phyloP scores from a whole-genome alignment of 2,113 vertebrate species.

The Entelurus aequoreus region DNA sequence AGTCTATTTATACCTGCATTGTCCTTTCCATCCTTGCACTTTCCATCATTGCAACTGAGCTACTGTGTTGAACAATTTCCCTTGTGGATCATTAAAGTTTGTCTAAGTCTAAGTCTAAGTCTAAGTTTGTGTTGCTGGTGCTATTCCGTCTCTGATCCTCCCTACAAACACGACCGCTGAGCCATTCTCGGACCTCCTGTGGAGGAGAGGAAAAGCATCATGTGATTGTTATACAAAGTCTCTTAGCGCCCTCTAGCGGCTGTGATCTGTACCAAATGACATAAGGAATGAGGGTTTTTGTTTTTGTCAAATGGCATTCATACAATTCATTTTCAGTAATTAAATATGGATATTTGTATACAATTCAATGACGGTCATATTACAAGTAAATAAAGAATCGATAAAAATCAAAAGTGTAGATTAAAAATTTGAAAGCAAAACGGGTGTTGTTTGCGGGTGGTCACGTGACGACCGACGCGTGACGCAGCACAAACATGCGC shows the following conservation, averaged over 20 bases:
- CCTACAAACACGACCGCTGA: constrained; percentile 45
- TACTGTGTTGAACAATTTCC: no score
- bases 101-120: no score
- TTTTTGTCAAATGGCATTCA: background rate
- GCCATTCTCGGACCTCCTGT: constrained; percentile 12
- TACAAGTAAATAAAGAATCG: background rate
- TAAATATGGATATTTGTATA: no score
- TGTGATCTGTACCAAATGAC: background rate
- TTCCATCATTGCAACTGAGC: no score
- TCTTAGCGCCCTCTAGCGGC: background rate
- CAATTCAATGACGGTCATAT: no score
- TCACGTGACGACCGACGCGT: constrained; percentile 32
- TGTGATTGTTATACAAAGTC: background rate
- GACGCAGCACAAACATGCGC: constrained; percentile 32
- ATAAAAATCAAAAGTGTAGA: no score
- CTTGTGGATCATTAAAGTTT: no score
- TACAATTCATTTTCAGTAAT: background rate
- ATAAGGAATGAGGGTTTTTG: background rate
- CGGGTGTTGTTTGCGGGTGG: no score
- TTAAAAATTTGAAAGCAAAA: background rate
- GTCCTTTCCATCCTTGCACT: no score
- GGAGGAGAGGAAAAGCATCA: background rate
- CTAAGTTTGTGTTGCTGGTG: constrained; percentile 62
- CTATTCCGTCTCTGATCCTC: constrained; percentile 44
- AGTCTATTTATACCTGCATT: no score